phyloP scores from a whole-genome alignment of 2,113 vertebrate species.

The Lanius collurio region DNA sequence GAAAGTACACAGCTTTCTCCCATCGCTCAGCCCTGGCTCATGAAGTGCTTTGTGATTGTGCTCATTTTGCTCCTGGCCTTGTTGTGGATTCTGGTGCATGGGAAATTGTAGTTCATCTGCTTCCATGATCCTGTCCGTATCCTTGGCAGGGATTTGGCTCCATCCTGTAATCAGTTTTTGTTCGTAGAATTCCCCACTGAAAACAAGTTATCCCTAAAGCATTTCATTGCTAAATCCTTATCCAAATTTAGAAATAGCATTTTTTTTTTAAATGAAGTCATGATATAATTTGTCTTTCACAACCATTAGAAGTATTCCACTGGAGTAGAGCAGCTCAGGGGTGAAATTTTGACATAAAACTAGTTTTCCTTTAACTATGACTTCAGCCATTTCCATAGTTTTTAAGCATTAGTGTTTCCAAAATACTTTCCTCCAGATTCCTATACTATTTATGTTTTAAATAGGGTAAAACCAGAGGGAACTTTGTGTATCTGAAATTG shows the following conservation, averaged over 20 bases:
- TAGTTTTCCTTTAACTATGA: background rate
- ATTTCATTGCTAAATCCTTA: conserved; percentile 15
- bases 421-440: background rate
- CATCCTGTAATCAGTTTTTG: conserved; percentile 23
- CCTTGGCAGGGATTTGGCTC: conserved; percentile 38
- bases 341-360: background rate
- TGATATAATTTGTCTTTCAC: background rate
- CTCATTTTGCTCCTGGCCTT: conserved; percentile 53
- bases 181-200: conserved; percentile 1
- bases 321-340: background rate
- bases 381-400: background rate
- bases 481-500: background rate
- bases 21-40: conserved; percentile 12
- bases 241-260: background rate
- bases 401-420: background rate
- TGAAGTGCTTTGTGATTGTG: conserved; percentile 38
- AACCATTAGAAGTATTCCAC: background rate
- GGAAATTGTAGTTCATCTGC: conserved; percentile 45
- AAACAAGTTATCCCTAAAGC: conserved; percentile 36
- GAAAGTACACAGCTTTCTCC: conserved; percentile 9
- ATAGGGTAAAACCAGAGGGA: background rate
- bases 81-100: conserved; percentile 36
- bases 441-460: background rate
- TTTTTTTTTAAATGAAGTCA: background rate
- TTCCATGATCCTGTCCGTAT: conserved; percentile 21